These are phyloP conservation scores for Palloptera scutellata DNA, from an alignment of 2,888 invertebrate genomes.

Conservation along the genomic window DNA sequence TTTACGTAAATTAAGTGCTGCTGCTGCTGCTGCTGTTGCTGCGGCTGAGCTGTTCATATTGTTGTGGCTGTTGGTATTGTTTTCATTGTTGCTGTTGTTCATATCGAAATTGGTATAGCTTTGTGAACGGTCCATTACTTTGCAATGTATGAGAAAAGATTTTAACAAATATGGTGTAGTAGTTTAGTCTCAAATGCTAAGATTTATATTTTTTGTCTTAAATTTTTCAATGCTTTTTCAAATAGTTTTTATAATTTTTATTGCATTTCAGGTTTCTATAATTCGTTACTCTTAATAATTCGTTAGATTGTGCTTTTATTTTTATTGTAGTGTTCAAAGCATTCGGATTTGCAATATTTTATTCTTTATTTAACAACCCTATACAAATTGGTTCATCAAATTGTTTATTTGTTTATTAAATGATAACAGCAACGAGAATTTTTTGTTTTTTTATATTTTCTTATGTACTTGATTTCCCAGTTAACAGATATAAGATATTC, in stretches of 20 bases:
- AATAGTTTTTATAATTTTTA: neutral
- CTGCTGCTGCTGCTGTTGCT: constrained; percentile 11
- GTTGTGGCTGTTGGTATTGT: constrained; percentile 19
- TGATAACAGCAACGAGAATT: no score
- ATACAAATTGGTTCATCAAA: no score
- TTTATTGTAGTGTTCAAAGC: no score
- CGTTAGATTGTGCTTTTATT: neutral
- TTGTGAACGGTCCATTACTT: constrained; percentile 32
- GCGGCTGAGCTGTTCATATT: neutral
- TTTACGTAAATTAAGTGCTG: constrained; percentile 20
- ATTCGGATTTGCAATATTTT: no score
- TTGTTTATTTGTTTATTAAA: no score
- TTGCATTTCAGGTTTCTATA: neutral
- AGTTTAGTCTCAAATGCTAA: neutral
- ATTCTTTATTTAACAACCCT: no score
- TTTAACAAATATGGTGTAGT: neutral
- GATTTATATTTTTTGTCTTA: neutral
- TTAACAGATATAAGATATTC: no score
- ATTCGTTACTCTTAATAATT: neutral
- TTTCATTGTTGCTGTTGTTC: constrained; percentile 12
- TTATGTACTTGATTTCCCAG: no score
- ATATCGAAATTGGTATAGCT: constrained; percentile 20
- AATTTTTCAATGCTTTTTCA: neutral
- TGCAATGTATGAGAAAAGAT: neutral
- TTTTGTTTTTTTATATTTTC: no score